phyloP scores from a whole-genome alignment of 2,113 vertebrate species.

The Ceyx melanurus region DNA sequence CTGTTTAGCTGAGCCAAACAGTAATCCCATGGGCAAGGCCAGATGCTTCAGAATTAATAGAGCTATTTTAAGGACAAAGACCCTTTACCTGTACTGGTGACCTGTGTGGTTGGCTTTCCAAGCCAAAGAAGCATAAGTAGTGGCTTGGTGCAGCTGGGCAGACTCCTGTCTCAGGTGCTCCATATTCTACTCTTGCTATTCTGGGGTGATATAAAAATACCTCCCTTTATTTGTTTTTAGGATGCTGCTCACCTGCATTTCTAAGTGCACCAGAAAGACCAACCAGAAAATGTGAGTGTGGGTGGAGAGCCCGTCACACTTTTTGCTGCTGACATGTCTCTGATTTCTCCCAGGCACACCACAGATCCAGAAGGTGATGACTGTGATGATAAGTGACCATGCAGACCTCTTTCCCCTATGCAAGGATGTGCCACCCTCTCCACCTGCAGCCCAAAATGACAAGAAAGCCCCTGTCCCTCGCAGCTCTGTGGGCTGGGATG shows the following conservation, averaged over 20 bases:
- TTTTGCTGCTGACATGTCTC: background rate
- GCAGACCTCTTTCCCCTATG: slow-evolving; percentile 85
- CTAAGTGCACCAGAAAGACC: background rate
- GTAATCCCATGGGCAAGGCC: background rate
- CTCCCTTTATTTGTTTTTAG: background rate
- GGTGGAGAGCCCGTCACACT: accelerated
- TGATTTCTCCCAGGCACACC: slow-evolving; percentile 81
- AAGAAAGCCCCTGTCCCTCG: slow-evolving; percentile 80
- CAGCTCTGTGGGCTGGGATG: slow-evolving; percentile 94
- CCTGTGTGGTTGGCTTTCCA: background rate
- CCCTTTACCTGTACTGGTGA: too few species aligned
- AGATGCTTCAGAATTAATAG: background rate
- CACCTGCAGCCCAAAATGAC: slow-evolving; percentile 65
- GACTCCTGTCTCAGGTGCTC: background rate
- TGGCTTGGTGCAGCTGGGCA: background rate
- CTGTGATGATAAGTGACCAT: slow-evolving; percentile 91
- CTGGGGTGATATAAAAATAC: background rate
- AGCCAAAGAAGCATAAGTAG: background rate
- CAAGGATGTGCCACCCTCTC: slow-evolving; percentile 79
- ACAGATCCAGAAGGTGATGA: slow-evolving; percentile 95
- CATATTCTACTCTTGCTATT: background rate
- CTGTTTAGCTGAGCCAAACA: background rate
- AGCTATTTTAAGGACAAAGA: background rate
- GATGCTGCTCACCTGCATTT: background rate
- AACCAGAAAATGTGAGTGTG: background rate